phyloP scores from a whole-genome alignment of 2,113 vertebrate genomes.

The Bolborhynchus lineola region DNA sequence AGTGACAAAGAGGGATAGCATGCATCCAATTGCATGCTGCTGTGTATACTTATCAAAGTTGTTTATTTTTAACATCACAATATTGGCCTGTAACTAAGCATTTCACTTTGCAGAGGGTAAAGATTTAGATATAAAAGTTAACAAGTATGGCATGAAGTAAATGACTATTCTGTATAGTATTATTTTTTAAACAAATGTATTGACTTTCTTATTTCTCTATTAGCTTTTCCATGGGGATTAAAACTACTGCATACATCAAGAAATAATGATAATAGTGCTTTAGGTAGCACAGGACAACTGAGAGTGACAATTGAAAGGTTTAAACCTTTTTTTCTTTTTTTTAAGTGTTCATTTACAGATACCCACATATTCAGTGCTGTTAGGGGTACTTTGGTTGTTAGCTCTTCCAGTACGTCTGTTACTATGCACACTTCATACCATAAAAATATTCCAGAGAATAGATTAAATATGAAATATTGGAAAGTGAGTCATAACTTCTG shows the following conservation, averaged over 20 bases:
- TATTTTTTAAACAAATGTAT: not conserved
- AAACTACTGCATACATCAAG: not conserved
- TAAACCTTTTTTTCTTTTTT: not conserved
- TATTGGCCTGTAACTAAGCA: not conserved
- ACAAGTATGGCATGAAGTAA: not conserved
- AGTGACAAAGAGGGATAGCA: not conserved
- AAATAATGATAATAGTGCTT: not conserved
- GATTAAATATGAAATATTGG: constrained; percentile 40
- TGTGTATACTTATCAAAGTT: not conserved
- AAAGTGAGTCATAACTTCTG: not conserved
- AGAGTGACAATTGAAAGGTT: not conserved
- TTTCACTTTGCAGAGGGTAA: not conserved
- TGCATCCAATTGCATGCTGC: not conserved
- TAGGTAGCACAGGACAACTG: not conserved
- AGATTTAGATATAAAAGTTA: not conserved
- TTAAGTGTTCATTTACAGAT: not conserved
- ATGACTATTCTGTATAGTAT: not conserved
- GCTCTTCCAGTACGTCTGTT: not conserved
- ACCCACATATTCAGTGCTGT: not conserved
- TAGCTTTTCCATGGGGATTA: not conserved
- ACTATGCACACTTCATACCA: not conserved
- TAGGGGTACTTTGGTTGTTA: not conserved
- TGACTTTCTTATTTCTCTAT: not conserved
- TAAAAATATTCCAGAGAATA: not conserved
- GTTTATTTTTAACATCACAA: not conserved